Base-by-base conservation (phyloP, 2,888 invertebrate species). In the Polydrusus tereticollis region DNA sequence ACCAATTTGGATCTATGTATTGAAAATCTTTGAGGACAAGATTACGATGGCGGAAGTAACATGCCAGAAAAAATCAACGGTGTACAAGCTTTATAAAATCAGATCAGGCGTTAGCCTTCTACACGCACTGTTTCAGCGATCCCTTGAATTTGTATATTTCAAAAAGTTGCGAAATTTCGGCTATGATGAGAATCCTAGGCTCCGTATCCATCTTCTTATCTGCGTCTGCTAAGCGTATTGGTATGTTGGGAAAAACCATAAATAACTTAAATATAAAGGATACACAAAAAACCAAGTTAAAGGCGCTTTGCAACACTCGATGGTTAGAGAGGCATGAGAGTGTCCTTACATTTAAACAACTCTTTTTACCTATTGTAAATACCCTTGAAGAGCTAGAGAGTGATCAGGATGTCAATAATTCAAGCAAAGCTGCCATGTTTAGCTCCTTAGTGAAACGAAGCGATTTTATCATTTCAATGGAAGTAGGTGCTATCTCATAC, bases 301-400 rank as follows among this genome's bases (percentile, higher is more conserved):
- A 52, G 10, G 52, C 26, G 14, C 52, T 52, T 12, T 52, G 29
- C 26, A 26, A 52, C 26, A 52, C 52, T 52, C 26, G 52, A 26
- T 29, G 52, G 52, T n/a, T 52, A 26, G 52, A 29, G 52, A 52
- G 26, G 26, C 52, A 52, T 52, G 52, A 52, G 14, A n/a, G 26
- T n/a, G 52, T 26, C 26, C 52, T 52, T 52, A 26, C n/a, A 26
- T 26, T 52, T 29, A 23, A 52, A 52, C 12, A 26, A 8, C 52
- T 21, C n/a, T 26, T 52, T 52, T 52, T 26, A 26, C 7, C 26
- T 1, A 20, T 20, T 50, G 6, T 50, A 20, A 50, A 50, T 20
- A 20, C 18, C 7, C 4, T 41, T 41, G 7, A 16, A 41, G 16
- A 16, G 16, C 41, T 4, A 16, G 16, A 41, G 14, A 14, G 41